These are phyloP conservation scores for Nomada ruficornis DNA, from an alignment of 2,888 invertebrate species.

Conservation along the genomic window DNA sequence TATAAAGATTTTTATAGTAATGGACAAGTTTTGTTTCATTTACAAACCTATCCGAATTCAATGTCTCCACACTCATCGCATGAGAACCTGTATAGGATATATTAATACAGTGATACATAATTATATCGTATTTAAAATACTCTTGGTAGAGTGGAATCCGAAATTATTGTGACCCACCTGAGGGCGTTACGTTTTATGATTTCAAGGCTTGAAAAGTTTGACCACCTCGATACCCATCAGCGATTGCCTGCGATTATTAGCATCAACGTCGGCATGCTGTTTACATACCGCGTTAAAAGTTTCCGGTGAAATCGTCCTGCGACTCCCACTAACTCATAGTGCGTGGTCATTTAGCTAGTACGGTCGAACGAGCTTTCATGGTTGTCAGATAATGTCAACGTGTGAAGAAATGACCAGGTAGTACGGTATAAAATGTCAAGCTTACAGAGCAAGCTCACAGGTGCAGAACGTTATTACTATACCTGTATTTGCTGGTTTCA, in stretches of 20 bases:
- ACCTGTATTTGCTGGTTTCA: too few species aligned
- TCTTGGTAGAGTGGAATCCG: neutral
- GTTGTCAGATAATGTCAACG: constrained; percentile 59
- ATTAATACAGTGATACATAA: neutral
- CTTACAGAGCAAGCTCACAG: too few species aligned
- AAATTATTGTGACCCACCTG: neutral
- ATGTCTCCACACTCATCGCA: too few species aligned
- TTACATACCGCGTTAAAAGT: constrained; percentile 55
- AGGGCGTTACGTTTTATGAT: neutral
- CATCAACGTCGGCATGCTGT: constrained; percentile 51
- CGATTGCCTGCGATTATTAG: constrained; percentile 50
- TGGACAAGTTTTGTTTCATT: too few species aligned
- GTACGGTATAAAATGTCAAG: neutral
- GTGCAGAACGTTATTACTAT: too few species aligned
- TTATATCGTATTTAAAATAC: neutral
- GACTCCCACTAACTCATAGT: constrained; percentile 54
- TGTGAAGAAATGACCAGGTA: neutral
- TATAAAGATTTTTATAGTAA: too few species aligned
- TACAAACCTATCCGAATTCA: too few species aligned
- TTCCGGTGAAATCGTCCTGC: constrained; percentile 73
- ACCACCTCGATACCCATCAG: constrained; percentile 56
- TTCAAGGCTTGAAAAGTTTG: constrained; percentile 7
- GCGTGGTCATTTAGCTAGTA: constrained; percentile 58
- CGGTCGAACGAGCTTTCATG: constrained; percentile 68
- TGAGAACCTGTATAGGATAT: too few species aligned